Percentiles rank a stretch among this genome's conserved stretches.
Conservation (phyloP, 2,113 vertebrate species). For the Corvus hawaiiensis region DNA sequence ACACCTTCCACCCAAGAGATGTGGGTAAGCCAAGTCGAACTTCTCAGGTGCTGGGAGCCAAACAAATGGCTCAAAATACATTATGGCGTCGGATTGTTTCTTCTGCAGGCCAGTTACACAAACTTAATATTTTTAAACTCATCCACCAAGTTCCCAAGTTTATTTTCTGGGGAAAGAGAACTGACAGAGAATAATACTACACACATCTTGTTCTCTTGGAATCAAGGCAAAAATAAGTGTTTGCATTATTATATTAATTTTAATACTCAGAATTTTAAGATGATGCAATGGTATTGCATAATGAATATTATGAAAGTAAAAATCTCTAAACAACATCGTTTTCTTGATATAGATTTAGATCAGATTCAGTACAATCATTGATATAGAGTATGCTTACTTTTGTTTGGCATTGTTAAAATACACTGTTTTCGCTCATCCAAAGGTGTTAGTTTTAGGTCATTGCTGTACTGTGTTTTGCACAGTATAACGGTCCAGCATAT, state of each 20-base stretch:
- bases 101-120: neutral
- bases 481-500: neutral
- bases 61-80: neutral
- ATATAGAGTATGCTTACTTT: neutral
- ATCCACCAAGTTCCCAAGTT: neutral
- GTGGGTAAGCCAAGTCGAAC: accelerated
- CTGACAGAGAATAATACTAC: neutral
- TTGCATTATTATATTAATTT: neutral
- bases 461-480: neutral
- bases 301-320: neutral
- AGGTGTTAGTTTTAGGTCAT: neutral
- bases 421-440: neutral
- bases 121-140: neutral
- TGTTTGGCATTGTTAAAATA: neutral
- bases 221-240: neutral
- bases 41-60: neutral
- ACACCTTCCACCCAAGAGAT: neutral
- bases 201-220: neutral
- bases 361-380: neutral
- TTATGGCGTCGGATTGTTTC: neutral
- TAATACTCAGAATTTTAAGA: neutral
- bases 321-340: neutral
- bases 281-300: neutral
- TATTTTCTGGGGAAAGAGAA: neutral
- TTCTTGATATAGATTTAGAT: neutral